Conservation (phyloP, 2,888 invertebrate genomes). For the Cephonodes hylas region DNA sequence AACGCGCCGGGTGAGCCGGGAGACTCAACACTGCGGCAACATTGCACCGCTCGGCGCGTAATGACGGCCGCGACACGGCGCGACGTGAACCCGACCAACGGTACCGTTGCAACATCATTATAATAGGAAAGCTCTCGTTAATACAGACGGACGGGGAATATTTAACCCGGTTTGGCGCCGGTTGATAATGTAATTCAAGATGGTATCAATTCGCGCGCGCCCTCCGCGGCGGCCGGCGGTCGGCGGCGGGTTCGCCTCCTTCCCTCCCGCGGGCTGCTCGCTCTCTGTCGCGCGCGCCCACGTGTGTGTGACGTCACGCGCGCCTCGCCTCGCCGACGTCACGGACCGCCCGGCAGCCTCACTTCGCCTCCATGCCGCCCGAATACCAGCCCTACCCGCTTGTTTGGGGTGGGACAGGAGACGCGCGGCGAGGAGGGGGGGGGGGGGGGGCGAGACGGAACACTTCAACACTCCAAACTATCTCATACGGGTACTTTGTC, state of each 20-base stretch:
- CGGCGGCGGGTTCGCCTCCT: conserved; percentile 30
- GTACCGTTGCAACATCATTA: background rate
- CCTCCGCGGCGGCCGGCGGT: conserved; percentile 45
- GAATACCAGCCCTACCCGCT: conserved; percentile 35
- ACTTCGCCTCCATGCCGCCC: conserved; percentile 30
- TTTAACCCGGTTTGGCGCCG: conserved; percentile 39
- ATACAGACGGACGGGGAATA: conserved; percentile 39
- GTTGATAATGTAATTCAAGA: conserved; percentile 68
- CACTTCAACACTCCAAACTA: conserved; percentile 3
- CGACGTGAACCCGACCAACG: conserved; percentile 9
- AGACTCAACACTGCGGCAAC: conserved; percentile 47
- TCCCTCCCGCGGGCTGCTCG: conserved; percentile 60
- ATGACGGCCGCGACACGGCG: conserved; percentile 25
- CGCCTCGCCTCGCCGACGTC: conserved; percentile 61
- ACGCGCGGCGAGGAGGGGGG: background rate
- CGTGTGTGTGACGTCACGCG: conserved; percentile 71
- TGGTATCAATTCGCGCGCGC: conserved; percentile 72
- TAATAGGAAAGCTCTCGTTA: background rate
- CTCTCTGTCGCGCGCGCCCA: conserved; percentile 65
- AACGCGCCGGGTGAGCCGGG: conserved; percentile 36
- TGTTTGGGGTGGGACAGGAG: conserved; percentile 19
- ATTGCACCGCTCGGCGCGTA: conserved; percentile 18
- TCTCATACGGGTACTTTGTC: conserved; percentile 1
- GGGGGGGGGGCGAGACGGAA: background rate
- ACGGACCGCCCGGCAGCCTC: conserved; percentile 47